Percentiles rank a stretch among this genome's conserved stretches.
Evolutionary conservation across 2,797 vertebrate genomes (phyloP).

Genomic region (Malurus splendens): DNA sequence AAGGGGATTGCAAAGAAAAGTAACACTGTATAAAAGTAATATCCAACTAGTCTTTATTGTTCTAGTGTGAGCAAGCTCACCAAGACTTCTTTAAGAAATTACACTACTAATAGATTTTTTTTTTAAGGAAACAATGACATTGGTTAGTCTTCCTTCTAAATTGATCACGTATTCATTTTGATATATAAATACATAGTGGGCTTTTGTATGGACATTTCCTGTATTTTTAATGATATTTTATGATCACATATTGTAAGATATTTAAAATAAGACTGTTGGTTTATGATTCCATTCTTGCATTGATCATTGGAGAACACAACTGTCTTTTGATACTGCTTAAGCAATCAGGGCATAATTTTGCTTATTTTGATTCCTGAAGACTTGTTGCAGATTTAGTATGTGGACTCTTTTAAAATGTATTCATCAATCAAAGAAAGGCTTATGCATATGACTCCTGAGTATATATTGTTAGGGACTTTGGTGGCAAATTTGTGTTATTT

Average conservation of each 20-base stretch:
- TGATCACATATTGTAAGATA: not conserved
- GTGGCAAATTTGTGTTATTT: conserved; percentile 16
- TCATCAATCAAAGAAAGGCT: conserved; percentile 7
- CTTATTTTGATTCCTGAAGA: not conserved
- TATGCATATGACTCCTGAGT: not conserved
- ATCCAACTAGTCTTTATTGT: not conserved
- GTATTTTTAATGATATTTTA: not conserved
- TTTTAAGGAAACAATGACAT: not conserved
- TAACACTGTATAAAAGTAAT: not conserved
- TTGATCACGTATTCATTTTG: not conserved
- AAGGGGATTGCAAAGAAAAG: not conserved
- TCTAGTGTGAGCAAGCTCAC: not conserved
- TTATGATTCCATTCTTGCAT: not conserved
- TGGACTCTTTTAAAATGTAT: not conserved
- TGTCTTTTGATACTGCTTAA: not conserved
- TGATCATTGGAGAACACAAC: not conserved
- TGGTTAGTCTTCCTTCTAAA: not conserved
- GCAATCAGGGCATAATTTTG: not conserved
- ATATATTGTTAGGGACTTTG: not conserved
- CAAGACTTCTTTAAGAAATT: not conserved
- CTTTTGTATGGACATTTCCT: not conserved
- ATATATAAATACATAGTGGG: rapidly evolving
- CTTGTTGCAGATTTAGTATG: not conserved
- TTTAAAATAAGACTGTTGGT: not conserved
- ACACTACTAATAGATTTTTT: rapidly evolving